Evolutionary conservation across 23 tunicate species (phyloP), one percentile per base, ranked within the genome.

Genomic region (Styela clava): DNA sequence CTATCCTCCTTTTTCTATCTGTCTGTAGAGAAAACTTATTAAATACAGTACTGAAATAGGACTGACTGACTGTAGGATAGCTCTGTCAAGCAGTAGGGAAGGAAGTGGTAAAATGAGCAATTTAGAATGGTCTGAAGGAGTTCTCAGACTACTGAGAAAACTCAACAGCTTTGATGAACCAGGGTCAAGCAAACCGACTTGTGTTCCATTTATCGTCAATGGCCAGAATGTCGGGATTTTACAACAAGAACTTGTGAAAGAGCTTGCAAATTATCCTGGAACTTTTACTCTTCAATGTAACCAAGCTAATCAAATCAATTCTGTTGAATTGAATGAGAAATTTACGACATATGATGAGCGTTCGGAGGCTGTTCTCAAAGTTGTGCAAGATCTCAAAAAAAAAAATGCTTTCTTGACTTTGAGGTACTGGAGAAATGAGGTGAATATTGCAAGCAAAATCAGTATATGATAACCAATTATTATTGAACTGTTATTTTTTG

Each of bases 401-500:
- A 51, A 74, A 20, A 72, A 80, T 32, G 86, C 83, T 2, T 84
- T 86, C 52, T 70, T 71, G 19, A 35, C 88, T 7, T 68, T 89
- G 24, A n/a, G 44, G 32, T 83, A 83, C 2, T 85, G 86, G 95
- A 74, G 95, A 74, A 74, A 89, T 74, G 95, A 89, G 79, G 95
- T 85, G 27, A 44, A 5, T 7, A n/a, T n/a, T n/a, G n/a, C n/a
- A n/a, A n/a, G n/a, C n/a, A 21, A 22, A 7, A 0, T 61, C 22
- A 21, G n/a, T 61, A 61, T 61, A 22, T 61, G 64, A n/a, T n/a
- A n/a, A n/a, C n/a, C n/a, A n/a, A n/a, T n/a, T n/a, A n/a, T n/a
- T n/a, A n/a, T n/a, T n/a, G n/a, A n/a, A n/a, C n/a, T n/a, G n/a
- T n/a, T n/a, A n/a, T n/a, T 61, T 22, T 61, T 61, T 0, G 0